These are phyloP conservation scores for Drosophila niveifrons DNA, from an alignment of 2,888 invertebrate genomes.

Conservation along the genomic window DNA sequence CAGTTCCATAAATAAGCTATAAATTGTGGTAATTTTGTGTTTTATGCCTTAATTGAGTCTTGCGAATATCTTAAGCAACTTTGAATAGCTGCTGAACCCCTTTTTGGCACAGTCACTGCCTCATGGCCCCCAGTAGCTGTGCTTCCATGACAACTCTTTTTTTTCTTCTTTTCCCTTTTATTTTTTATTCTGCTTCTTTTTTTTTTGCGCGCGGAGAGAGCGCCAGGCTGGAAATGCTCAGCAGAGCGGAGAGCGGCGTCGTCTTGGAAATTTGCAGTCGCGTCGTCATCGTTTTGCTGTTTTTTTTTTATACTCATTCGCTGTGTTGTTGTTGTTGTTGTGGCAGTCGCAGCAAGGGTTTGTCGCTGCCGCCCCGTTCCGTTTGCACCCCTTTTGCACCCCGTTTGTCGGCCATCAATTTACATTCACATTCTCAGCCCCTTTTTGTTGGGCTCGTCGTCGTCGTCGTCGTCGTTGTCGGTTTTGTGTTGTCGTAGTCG, in stretches of 20 bases:
- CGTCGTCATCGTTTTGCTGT: conserved; percentile 27
- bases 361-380: too few species aligned
- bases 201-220: conserved; percentile 45
- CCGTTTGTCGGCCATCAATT: too few species aligned
- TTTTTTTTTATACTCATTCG: too few species aligned
- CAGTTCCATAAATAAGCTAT: too few species aligned
- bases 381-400: too few species aligned
- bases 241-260: conserved; percentile 36
- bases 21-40: too few species aligned
- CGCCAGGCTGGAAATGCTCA: conserved; percentile 63
- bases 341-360: too few species aligned
- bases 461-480: conserved; percentile 25
- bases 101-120: conserved; percentile 21
- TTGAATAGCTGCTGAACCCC: background rate
- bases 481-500: conserved; percentile 38
- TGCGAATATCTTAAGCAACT: too few species aligned
- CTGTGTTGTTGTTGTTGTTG: too few species aligned
- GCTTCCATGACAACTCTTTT: conserved; percentile 74
- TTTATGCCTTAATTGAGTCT: too few species aligned
- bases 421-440: too few species aligned
- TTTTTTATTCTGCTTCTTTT: conserved; percentile 26
- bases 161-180: conserved; percentile 20
- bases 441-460: background rate
- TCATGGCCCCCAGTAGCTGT: conserved; percentile 17
- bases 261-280: conserved; percentile 61